Base-by-base conservation (phyloP, 2,888 invertebrate species). In the Epinotia bilunana region DNA sequence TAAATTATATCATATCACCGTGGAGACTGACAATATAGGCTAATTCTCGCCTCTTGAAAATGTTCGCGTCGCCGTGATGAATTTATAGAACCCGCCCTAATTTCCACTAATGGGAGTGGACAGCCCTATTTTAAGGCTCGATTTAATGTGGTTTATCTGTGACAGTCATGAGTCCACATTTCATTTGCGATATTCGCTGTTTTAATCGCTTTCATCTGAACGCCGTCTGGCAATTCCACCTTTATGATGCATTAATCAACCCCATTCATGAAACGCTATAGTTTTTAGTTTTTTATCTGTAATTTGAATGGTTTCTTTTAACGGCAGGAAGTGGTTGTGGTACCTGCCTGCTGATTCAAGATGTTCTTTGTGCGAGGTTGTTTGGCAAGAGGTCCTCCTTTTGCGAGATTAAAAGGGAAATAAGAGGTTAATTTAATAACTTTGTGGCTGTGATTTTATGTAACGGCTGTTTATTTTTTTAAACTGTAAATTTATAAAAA, bases 1-100 rank as follows among this genome's bases (percentile, higher is more conserved):
- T 89, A 92, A 92, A 92, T 91, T 89, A 88, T 91, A 87, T 87
- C 88, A 88, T 87, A 87, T 84, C 84, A 85, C 83, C 79, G 80
- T 77, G 79, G 58, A 60, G 76, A 74, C 82, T 81, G 79, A 91
- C 89, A 90, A 90, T 89, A 78, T 84, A 78, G 84, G 75, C 86
- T 87, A 90, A 90, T 91, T 90, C 85, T 79, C 69, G 80, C 62
- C 71, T 69, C 70, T 76, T 69, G 76, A 85, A 87, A 53, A 86
- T 88, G 85, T 83, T 81, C 79, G 79, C 82, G 80, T 81, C 79
- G 83, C 82, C 84, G 86, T 86, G 84, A 86, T 88, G 84, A 87
- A 88, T 88, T 89, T 90, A 87, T 84, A 84, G 78, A 76, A 77
- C 65, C 80, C 70, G 90, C 89, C 89, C 91, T 90, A 90, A 90